phyloP scores from a whole-genome alignment of 2,888 invertebrate species.

The Villa cingulata region DNA sequence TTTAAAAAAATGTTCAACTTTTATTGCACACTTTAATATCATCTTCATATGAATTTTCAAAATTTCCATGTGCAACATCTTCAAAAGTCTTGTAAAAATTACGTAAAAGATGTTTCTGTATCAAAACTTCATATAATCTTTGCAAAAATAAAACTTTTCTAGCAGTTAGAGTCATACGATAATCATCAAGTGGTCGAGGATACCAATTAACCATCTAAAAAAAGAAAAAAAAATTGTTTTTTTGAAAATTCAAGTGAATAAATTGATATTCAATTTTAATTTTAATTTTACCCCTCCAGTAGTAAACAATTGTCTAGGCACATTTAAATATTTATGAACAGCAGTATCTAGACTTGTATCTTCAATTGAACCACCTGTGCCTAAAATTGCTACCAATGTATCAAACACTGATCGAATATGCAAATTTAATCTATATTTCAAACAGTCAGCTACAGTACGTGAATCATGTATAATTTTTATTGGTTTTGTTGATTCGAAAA shows the following conservation, averaged over 20 bases:
- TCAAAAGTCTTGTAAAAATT: conserved; percentile 21
- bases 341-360: conserved; percentile 16
- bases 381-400: conserved; percentile 21
- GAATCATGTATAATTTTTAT: conserved; percentile 21
- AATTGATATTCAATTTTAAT: too few relatives aligned
- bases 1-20: too few relatives aligned
- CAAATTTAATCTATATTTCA: conserved; percentile 19
- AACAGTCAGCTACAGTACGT: conserved; percentile 19
- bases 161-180: conserved; percentile 13
- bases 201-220: conserved; percentile 7
- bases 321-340: conserved; percentile 15
- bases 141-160: conserved; percentile 20
- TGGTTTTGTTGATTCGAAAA: conserved; percentile 19
- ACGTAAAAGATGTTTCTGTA: conserved; percentile 21
- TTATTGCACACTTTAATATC: too few relatives aligned
- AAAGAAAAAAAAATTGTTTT: neutral
- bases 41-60: too few relatives aligned
- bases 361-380: conserved; percentile 14
- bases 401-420: conserved; percentile 21
- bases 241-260: neutral
- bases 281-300: too few relatives aligned
- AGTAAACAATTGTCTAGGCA: conserved; percentile 18
- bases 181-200: conserved; percentile 16
- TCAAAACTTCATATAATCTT: conserved; percentile 21
- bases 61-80: conserved; percentile 18